A percentile compares a stretch with the other conserved stretches of the same genome.
phyloP scores from a whole-genome alignment of 1,140 invertebrate genomes.

The Aphis craccivora region DNA sequence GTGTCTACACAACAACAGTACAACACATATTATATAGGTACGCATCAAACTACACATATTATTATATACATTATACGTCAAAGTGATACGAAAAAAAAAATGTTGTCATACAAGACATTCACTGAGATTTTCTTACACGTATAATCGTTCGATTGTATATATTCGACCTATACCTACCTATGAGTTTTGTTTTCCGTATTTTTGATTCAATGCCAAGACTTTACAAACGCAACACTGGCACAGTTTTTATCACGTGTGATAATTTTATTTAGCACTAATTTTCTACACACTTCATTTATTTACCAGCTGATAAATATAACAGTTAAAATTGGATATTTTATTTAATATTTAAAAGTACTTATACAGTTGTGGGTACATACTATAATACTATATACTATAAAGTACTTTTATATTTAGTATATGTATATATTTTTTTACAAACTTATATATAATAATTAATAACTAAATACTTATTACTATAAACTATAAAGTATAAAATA shows the following conservation, averaged over 20 bases:
- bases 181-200: not conserved
- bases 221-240: not conserved
- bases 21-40: not conserved
- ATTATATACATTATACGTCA: not conserved
- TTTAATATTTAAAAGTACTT: not conserved
- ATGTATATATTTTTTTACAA: not conserved
- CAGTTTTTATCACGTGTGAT: not conserved
- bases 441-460: not conserved
- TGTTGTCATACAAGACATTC: not conserved
- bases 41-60: not conserved
- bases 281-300: not conserved
- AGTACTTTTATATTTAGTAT: not conserved
- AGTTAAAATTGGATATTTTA: not conserved
- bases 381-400: not conserved
- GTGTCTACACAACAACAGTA: not conserved
- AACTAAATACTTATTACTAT: not conserved
- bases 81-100: not conserved
- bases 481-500: not conserved
- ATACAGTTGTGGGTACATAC: too few relatives aligned
- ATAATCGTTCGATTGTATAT: not conserved
- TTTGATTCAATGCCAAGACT: not conserved
- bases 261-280: not conserved
- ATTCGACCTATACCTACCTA: not conserved
- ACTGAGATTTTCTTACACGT: slow-evolving; percentile 14
- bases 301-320: not conserved